These are phyloP conservation scores for rat (Rattus norvegicus) DNA, from an alignment of 2,113 vertebrate genomes.

Conservation along the genomic window GRCr8 NC_086023.1:143676501-143677000, in stretches of 20 bases:
- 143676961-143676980: neutral
- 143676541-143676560: neutral
- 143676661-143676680: neutral
- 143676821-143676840: neutral
- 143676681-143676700: neutral
- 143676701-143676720: slow-evolving; percentile 42
- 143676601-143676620: neutral
- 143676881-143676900: neutral
- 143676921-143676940: neutral
- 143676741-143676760: neutral
- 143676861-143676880: neutral
- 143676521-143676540: neutral
- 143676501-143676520: neutral
- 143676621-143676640: neutral
- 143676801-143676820: neutral
- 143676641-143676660: neutral
- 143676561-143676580: neutral
- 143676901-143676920: neutral
- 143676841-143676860: neutral
- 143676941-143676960: neutral
- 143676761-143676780: neutral
- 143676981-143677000: neutral
- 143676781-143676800: slow-evolving; percentile 21
- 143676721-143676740: slow-evolving; percentile 27
- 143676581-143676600: neutral